Conservation (phyloP, 1,140 invertebrate species). For the Cyrtorhinus lividipennis region DNA sequence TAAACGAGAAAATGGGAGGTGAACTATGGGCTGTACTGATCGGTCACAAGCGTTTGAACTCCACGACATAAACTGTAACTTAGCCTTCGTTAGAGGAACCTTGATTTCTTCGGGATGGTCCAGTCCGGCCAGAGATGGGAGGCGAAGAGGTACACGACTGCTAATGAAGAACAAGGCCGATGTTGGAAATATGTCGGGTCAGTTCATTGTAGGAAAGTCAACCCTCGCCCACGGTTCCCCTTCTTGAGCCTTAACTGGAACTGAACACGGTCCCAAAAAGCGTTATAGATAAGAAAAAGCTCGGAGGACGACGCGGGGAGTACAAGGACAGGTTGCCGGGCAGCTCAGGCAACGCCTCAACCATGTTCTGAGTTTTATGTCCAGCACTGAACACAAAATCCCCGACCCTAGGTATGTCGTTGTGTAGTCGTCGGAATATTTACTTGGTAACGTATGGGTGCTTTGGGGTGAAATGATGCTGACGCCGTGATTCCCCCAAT, state of each 20-base stretch:
- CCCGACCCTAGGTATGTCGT: not conserved
- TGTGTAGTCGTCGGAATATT: too few species aligned
- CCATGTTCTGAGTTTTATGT: not conserved
- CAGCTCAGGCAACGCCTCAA: not conserved
- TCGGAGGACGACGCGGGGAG: not conserved
- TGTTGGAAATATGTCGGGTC: conserved; percentile 1
- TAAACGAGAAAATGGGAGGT: not conserved
- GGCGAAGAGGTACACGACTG: not conserved
- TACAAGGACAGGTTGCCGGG: not conserved
- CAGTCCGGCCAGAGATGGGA: not conserved
- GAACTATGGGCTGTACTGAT: not conserved
- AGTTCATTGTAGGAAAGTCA: not conserved
- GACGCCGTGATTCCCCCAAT: not conserved
- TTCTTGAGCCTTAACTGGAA: conserved; percentile 5
- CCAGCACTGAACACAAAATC: not conserved
- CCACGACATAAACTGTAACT: not conserved
- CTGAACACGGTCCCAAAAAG: not conserved
- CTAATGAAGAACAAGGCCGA: conserved; percentile 8
- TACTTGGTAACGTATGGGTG: too few species aligned
- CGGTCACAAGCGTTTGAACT: not conserved
- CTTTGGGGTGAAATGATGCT: not conserved
- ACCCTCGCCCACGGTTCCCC: not conserved
- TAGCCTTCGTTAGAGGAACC: not conserved
- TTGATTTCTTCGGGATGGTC: not conserved
- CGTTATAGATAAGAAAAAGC: not conserved